Evolutionary conservation across 2,888 invertebrate genomes (phyloP).

Genomic region (Matsumyia berberina): DNA sequence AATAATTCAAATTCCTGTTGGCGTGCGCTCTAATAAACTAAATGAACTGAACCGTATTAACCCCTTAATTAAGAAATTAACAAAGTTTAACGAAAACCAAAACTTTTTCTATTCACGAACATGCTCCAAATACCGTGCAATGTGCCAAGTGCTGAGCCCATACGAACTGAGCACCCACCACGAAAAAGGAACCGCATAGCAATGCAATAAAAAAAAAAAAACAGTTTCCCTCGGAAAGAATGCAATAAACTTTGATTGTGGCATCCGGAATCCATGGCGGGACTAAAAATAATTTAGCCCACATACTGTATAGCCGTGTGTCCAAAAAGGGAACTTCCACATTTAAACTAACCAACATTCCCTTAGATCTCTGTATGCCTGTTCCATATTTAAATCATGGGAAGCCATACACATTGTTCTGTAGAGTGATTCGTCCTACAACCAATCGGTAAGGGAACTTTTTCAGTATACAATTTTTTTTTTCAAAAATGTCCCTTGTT

Average conservation of each 20-base stretch:
- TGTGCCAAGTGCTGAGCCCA: constrained; percentile 27
- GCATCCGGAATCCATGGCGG: constrained; percentile 59
- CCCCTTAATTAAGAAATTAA: constrained; percentile 61
- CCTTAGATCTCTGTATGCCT: neutral
- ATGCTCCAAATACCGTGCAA: constrained; percentile 38
- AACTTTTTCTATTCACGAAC: constrained; percentile 16
- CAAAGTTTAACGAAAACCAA: constrained; percentile 41
- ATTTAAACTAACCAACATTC: constrained; percentile 17
- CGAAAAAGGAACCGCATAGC: constrained; percentile 45
- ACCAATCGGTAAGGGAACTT: neutral
- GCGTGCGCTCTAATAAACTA: constrained; percentile 11
- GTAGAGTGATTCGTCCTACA: constrained; percentile 16
- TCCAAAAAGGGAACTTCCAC: constrained; percentile 35
- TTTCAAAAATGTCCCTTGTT: constrained; percentile 1
- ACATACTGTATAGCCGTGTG: constrained; percentile 18
- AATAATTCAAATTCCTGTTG: constrained; percentile 7
- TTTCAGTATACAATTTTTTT: constrained; percentile 11
- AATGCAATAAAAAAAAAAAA: constrained; percentile 41
- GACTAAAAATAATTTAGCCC: constrained; percentile 70
- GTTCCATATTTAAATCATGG: constrained; percentile 22
- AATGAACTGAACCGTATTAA: constrained; percentile 56
- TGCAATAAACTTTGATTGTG: constrained; percentile 70
- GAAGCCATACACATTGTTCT: constrained; percentile 38
- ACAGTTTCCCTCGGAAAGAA: constrained; percentile 53
- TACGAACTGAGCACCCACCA: constrained; percentile 21